Evolutionary conservation across 2,888 invertebrate genomes (phyloP), one percentile per base, ranked within the genome.

Genomic region (Melipona beecheii): DNA sequence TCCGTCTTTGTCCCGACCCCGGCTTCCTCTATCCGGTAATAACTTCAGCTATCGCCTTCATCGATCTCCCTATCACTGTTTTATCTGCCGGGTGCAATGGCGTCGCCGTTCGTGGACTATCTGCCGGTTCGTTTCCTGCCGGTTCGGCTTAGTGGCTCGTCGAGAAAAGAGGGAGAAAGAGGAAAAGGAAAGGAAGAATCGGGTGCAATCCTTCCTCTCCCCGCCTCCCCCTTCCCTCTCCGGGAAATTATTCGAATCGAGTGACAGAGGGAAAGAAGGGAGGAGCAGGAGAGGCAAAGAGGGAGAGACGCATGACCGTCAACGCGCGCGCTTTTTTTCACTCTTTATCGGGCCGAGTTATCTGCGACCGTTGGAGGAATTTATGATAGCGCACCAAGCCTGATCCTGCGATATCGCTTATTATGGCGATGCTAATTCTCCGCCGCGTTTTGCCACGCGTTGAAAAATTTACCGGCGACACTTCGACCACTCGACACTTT

Each of bases 61-160:
- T 94, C 92, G 94, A 94, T 94, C 94, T 94, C 92, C 91, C 93
- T 94, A 94, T 94, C 94, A 91, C 93, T 92, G 92, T 92, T 94
- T 94, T 94, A 94, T 94, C 94, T 94, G 91, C 43, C 43, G 9
- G 11, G 36, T 93, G 92, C 94, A 94, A 90, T 92, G 93, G 93
- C 94, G 94, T 92, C 93, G 93, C 90, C 91, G 90, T 89, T 89
- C 91, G 91, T 91, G 93, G 92, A 89, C 92, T 86, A 81, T 84
- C 80, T 52, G 65, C 77, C 79, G 84, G 68, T 84, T 86, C 86
- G 89, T 83, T 85, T 89, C 83, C 85, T 82, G 87, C 27, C 27
- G 27, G 27, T 27, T 78, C 87, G 89, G 78, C 80, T 84, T 85
- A 85, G 78, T 19, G 60, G 73, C 66, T 77, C 70, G 60, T 50